Base-by-base conservation (phyloP, 2,113 vertebrate species). In the Tetrax tetrax region DNA sequence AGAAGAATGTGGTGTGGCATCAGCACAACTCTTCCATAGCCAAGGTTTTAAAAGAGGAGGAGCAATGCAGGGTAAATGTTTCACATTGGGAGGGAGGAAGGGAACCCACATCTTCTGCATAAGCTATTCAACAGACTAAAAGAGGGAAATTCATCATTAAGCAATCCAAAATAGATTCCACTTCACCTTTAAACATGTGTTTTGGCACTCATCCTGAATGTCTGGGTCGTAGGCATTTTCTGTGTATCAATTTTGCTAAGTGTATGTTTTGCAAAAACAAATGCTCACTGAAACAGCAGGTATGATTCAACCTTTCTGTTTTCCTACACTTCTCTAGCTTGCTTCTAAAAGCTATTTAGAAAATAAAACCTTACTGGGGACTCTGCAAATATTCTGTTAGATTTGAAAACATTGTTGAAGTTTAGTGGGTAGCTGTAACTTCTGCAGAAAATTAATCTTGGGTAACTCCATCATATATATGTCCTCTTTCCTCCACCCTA, bases 1-100 rank as follows among this genome's bases (percentile, higher is more conserved):
- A 87, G 61, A 92, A 77, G 77, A 94, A 95, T 82, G 86, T 33
- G 53, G 85, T 71, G 28, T 87, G 76, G 81, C 89, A 59, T 91
- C 37, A 54, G 31, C 31, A 41, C 77, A 57, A 3, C 66, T 79
- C 74, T 89, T 93, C 65, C 37, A 13, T 78, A 77, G 56, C 43
- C 68, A 53, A 25, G n/a, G n/a, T 75, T 89, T 90, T 81, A 78
- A 78, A 79, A 53, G 60, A 75, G 50, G 37, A 59, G 59, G 18
- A 94, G 65, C 59, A 71, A 16, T 43, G 23, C 8, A 20, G 43
- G 19, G 37, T 63, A 43, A 80, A 93, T 69, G 2, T 15, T 77
- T 65, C 9, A 59, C 59, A 74, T 23, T 81, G 60, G 23, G 38
- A 74, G 24, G 14, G 41, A 70, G 16, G 41, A 77, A 8, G 2